These are phyloP conservation scores for Lagria hirta DNA, from an alignment of 2,888 invertebrate genomes.

Conservation along the genomic window DNA sequence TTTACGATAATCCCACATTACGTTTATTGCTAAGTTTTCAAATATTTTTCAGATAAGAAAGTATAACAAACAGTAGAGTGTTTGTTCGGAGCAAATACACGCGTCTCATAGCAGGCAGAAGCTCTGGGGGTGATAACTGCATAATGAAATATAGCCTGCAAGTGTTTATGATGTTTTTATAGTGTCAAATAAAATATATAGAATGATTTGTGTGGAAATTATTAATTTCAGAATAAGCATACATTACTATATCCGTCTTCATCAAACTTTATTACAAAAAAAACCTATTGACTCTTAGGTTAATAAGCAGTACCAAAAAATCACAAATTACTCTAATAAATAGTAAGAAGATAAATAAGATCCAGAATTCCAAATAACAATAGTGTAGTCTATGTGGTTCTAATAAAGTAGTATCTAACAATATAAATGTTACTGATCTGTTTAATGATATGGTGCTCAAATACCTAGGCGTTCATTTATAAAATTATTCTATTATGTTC, in stretches of 20 bases:
- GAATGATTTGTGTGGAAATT: slow-evolving; percentile 46
- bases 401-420: too few relatives aligned
- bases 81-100: slow-evolving; percentile 24
- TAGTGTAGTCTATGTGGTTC: too few relatives aligned
- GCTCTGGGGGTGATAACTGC: slow-evolving; percentile 45
- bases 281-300: too few relatives aligned
- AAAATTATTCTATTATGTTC: too few relatives aligned
- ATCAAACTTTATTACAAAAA: slow-evolving; percentile 17
- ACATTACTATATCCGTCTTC: slow-evolving; percentile 6
- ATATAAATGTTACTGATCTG: too few relatives aligned
- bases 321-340: too few relatives aligned
- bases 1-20: too few relatives aligned
- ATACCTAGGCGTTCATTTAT: too few relatives aligned
- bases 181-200: slow-evolving; percentile 51
- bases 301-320: too few relatives aligned
- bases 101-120: slow-evolving; percentile 27
- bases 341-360: too few relatives aligned
- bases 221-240: slow-evolving; percentile 38
- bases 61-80: slow-evolving; percentile 4
- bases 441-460: too few relatives aligned
- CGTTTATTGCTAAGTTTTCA: background rate
- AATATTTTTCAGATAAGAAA: slow-evolving; percentile 9
- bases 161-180: slow-evolving; percentile 54
- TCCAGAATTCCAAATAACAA: too few relatives aligned
- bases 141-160: slow-evolving; percentile 52